Evolutionary conservation across 2,797 vertebrate genomes (phyloP), one percentile per base, ranked within the genome.

Genomic region (Anisognathus igniventris): DNA sequence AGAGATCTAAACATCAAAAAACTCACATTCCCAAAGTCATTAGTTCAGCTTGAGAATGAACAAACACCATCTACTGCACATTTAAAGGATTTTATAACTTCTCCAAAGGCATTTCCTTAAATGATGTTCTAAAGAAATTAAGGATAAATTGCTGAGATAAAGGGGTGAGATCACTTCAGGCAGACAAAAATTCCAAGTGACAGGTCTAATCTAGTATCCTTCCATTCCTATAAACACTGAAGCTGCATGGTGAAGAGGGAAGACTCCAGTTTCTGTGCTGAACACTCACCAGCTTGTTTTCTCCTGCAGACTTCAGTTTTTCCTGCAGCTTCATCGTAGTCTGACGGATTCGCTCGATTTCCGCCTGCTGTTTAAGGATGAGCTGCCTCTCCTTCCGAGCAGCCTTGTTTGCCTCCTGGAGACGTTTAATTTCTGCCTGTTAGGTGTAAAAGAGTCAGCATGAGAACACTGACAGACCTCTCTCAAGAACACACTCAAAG

Each of bases 371-470:
- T 94, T 99, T 99, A 54, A 99, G 98, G 95, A 99, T 98, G 83
- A 99, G 97, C 65, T 99, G 99, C 50, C 99, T 98, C 95, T 99
- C 99, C 96, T 99, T 99, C 64, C 99, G 98, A 47, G 99, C 99
- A 68, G 99, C 99, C 95, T 99, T 99, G 97, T 98, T 99, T 31
- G 99, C 99, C 95, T 99, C 99, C 95, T 99, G 99, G 78, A 99
- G 99, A 70, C 99, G 98, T 92, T 98, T 99, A 93, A 99, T 99
- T 98, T 99, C 99, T 82, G 99, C 99, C 99, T 99, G 96, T 95
- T 80, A 51, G 45, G 57, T 35, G 79, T 3, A 83, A 44, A 95
- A 86, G 47, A 75, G 28, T 27, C 64, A 90, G 56, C 18, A 11
- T 84, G 42, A 90, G 37, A 73, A 70, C 14, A 35, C 21, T 68